These are phyloP conservation scores for Syngnathus scovelli DNA, from an alignment of 2,113 vertebrate genomes.

Conservation along the genomic window DNA sequence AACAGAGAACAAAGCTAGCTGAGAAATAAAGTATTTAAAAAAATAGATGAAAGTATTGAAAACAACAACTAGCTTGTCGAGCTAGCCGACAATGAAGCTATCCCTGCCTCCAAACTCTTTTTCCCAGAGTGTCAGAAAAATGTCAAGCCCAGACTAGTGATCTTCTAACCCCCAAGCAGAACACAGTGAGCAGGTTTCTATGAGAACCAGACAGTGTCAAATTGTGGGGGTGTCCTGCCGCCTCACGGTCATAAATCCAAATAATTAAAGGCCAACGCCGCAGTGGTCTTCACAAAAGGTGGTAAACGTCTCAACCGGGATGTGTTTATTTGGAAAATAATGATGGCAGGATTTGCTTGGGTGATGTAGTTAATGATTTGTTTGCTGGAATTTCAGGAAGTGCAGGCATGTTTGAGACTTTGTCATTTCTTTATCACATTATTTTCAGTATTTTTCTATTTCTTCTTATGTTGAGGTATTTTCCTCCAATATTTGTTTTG, in stretches of 20 bases:
- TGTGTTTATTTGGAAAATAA: not conserved
- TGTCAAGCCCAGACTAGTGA: not conserved
- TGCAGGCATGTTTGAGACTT: not conserved
- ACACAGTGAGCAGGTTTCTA: conserved; percentile 30
- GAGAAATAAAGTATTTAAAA: not conserved
- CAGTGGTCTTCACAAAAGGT: conserved; percentile 16
- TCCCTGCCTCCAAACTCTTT: not conserved
- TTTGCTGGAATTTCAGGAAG: not conserved
- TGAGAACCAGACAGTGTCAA: conserved; percentile 37
- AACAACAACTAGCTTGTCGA: not conserved
- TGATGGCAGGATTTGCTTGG: not conserved
- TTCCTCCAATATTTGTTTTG: too few relatives aligned
- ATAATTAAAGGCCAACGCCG: conserved; percentile 49
- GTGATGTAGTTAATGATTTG: not conserved
- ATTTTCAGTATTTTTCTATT: too few relatives aligned
- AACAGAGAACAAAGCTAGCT: not conserved
- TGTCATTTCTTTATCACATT: too few relatives aligned
- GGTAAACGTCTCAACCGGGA: conserved; percentile 3
- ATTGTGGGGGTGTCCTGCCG: conserved; percentile 1
- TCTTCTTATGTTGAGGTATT: too few relatives aligned
- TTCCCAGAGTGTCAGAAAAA: not conserved
- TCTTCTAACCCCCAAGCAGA: conserved; percentile 25
- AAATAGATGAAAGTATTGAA: not conserved
- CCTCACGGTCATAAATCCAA: conserved; percentile 53
- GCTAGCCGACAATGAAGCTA: too few relatives aligned